Base-by-base conservation (phyloP, 2,797 vertebrate species). In the Epinephelus awoara region DNA sequence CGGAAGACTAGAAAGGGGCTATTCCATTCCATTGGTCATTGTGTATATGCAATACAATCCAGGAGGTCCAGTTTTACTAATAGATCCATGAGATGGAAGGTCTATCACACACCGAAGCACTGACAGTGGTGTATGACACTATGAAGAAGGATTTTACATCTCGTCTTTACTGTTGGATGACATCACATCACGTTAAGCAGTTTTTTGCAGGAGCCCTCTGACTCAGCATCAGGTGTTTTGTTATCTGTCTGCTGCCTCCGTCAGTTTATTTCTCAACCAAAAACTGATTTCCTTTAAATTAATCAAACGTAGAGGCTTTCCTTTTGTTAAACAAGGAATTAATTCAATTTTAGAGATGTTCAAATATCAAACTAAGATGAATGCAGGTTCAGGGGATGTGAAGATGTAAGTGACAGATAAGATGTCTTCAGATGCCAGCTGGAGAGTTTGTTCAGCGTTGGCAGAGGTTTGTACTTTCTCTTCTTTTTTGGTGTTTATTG, bases 391-490 rank as follows among this genome's bases (percentile, higher is more conserved):
- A 11, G 40, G 38, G 55, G 44, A 57, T 61, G 8, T n/a, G 72
- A 14, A 67, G 6, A 67, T 27, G 0, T 21, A 23, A 67, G 65
- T 34, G 69, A 82, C 66, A 56, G 74, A 49, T 40, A 21, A 1
- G 51, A 75, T 21, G 38, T 76, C 56, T 58, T 59, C 25, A 70
- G 54, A 49, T 58, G 19, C 34, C 23, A 27, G 44, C 52, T 58
- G 34, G 4, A 49, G 42, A 44, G 55, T 46, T 58, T 11, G 6
- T 58, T 59, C 27, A 23, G 46, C 34, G 49, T 51, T 70, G 56
- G 52, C 29, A 38, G 64, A 73, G 14, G 25, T 69, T 67, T 62
- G 29, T 58, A 14, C 38, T 72, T 69, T 73, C 55, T 58, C 50
- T 21, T 12, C 18, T 52, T 61, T 69, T 54, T 69, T 25, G 3